Conservation (phyloP, 2,113 vertebrate genomes). For the Rhinopomastus cyanomelas region DNA sequence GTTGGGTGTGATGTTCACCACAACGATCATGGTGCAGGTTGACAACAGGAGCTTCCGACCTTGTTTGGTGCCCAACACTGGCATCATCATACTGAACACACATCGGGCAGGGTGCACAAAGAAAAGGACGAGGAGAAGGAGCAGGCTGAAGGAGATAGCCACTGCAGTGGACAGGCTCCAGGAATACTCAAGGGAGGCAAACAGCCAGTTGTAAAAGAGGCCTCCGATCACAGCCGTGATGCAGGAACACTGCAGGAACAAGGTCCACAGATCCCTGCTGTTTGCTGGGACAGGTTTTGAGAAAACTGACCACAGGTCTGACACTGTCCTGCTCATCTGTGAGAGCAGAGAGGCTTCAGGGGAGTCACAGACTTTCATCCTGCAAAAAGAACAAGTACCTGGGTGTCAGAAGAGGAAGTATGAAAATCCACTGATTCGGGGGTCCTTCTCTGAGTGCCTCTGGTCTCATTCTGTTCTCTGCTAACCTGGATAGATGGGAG, state of each 20-base stretch:
- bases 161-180: background rate
- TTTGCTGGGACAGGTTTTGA: slow-evolving; percentile 76
- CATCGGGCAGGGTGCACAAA: slow-evolving; percentile 88
- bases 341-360: slow-evolving; percentile 30
- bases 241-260: slow-evolving; percentile 78
- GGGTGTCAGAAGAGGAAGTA: background rate
- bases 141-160: slow-evolving; percentile 67
- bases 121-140: slow-evolving; percentile 75
- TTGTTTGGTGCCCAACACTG: slow-evolving; percentile 85
- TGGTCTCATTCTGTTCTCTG: background rate
- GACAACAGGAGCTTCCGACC: slow-evolving; percentile 86
- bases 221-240: slow-evolving; percentile 61
- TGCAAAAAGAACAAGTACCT: background rate
- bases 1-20: slow-evolving; percentile 83
- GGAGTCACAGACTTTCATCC: background rate
- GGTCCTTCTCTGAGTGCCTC: background rate
- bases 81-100: slow-evolving; percentile 83
- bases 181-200: slow-evolving; percentile 75
- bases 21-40: slow-evolving; percentile 77
- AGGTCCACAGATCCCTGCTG: slow-evolving; percentile 71
- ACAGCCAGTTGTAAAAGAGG: slow-evolving; percentile 85
- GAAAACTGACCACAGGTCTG: slow-evolving; percentile 80
- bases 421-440: background rate
- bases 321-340: background rate
- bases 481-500: background rate